These are phyloP conservation scores for Penaeus indicus DNA, from an alignment of 1,140 invertebrate genomes.

Conservation along the genomic window DNA sequence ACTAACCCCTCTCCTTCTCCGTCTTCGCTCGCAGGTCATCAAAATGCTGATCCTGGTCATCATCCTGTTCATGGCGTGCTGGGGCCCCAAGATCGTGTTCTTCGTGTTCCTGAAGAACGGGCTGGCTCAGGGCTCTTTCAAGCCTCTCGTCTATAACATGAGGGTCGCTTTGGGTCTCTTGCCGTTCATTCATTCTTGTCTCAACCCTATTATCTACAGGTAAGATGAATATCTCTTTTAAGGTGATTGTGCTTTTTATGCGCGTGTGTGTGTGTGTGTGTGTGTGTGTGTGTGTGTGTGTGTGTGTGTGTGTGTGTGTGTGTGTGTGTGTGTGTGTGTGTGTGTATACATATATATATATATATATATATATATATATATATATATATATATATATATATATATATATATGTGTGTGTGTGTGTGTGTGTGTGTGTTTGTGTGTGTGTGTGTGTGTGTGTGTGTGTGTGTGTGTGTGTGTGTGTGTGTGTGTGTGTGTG, in stretches of 20 bases:
- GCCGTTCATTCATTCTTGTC: conserved; percentile 70
- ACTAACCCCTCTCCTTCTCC: background rate
- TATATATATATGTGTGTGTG: conserved; percentile 57
- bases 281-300: conserved; percentile 52
- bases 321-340: conserved; percentile 19
- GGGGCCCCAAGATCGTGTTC: conserved; percentile 71
- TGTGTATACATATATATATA: background rate
- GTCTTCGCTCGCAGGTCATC: conserved; percentile 66
- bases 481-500: conserved; percentile 22
- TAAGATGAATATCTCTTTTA: conserved; percentile 73
- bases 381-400: background rate
- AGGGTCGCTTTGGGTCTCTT: conserved; percentile 68
- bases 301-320: background rate
- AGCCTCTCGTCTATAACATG: conserved; percentile 64
- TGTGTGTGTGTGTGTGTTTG: conserved; percentile 55
- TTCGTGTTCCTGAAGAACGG: conserved; percentile 67
- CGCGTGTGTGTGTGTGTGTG: conserved; percentile 60
- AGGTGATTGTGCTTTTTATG: conserved; percentile 61
- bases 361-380: background rate
- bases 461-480: conserved; percentile 17
- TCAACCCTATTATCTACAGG: conserved; percentile 74
- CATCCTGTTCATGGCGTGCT: conserved; percentile 72
- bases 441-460: background rate
- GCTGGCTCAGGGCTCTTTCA: conserved; percentile 42
- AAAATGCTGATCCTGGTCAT: conserved; percentile 71